These are phyloP conservation scores for Acipenser oxyrinchus DNA, from an alignment of 2,797 vertebrate genomes.

Conservation along the genomic window DNA sequence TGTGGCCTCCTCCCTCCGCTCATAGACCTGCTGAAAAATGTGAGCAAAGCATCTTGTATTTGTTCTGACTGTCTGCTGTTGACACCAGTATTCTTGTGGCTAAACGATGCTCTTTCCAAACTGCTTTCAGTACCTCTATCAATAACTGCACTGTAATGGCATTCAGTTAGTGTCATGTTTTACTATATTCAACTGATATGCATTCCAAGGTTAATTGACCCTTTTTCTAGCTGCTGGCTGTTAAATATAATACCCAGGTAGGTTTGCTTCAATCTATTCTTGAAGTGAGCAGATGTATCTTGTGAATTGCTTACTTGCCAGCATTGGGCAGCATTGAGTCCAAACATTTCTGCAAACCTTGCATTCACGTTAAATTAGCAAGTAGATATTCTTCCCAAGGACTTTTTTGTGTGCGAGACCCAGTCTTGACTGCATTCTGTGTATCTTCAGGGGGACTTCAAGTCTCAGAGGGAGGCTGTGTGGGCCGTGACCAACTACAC, in stretches of 20 bases:
- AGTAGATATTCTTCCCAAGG: not conserved
- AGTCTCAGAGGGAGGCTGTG: conserved; percentile 77
- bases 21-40: conserved; percentile 66
- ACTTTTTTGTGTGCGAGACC: too few relatives aligned
- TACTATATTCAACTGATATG: not conserved
- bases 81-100: not conserved
- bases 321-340: not conserved
- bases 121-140: too few relatives aligned
- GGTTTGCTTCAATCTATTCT: too few relatives aligned
- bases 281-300: not conserved
- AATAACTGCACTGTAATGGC: too few relatives aligned
- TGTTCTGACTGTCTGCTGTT: not conserved
- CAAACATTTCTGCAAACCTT: not conserved
- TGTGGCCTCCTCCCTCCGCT: conserved; percentile 65
- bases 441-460: conserved; percentile 73
- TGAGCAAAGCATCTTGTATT: conserved; percentile 34
- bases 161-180: not conserved
- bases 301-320: not conserved
- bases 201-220: too few relatives aligned
- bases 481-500: conserved; percentile 83
- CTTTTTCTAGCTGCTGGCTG: too few relatives aligned
- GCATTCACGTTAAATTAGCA: not conserved
- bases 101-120: too few relatives aligned
- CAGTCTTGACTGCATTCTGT: too few relatives aligned
- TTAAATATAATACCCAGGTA: too few relatives aligned